Conservation (phyloP, 2,113 vertebrate genomes). For the Cyphomyrus discorhynchus region DNA sequence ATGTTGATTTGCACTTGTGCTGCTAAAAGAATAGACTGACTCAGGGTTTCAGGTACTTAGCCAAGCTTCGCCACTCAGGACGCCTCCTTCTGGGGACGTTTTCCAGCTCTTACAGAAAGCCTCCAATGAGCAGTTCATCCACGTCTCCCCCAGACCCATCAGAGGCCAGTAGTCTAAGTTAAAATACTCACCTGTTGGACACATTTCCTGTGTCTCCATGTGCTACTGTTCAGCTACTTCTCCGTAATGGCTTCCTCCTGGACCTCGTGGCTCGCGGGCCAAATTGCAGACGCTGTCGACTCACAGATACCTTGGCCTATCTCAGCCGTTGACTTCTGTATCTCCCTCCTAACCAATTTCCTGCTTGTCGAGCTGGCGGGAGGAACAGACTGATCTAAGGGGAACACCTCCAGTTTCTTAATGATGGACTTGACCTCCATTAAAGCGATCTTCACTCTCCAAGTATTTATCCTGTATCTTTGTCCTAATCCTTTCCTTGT, state of each 20-base stretch:
- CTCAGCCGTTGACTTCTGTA: neutral
- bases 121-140: neutral
- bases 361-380: neutral
- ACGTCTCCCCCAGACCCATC: neutral
- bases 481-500: neutral
- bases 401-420: neutral
- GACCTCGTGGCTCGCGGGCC: neutral
- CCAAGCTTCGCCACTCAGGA: neutral
- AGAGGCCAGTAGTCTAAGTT: neutral
- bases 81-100: neutral
- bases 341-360: constrained; percentile 1
- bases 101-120: neutral
- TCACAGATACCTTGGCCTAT: neutral
- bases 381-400: neutral
- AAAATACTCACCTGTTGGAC: neutral
- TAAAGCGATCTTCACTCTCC: neutral
- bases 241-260: neutral
- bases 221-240: neutral
- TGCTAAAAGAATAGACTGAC: neutral
- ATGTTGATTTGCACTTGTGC: neutral
- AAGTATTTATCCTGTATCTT: constrained; percentile 8
- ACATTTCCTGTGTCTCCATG: neutral
- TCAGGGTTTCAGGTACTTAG: neutral
- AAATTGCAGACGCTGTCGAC: neutral
- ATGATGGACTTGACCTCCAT: constrained; percentile 8